Base-by-base conservation (phyloP, 1,140 invertebrate species). In the Diorhabda elongata region DNA sequence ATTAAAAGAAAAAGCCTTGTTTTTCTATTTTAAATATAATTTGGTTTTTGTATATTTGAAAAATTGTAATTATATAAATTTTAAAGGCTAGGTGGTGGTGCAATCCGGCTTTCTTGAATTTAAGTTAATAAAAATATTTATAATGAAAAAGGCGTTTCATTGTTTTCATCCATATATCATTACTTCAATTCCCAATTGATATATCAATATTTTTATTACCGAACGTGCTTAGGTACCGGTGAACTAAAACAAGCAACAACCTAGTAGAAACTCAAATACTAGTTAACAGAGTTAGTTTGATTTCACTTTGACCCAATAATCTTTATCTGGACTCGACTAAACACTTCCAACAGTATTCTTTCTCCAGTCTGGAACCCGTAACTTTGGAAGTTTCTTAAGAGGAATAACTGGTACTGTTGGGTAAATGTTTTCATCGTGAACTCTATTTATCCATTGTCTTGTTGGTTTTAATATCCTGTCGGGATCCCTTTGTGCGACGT, bases 11-110 rank as follows among this genome's bases (percentile, higher is more conserved):
- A 67, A 69, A 61, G 70, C 45, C 69, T 72, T 66, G 61, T 69
- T 74, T 71, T 66, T 71, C 42, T 64, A 69, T 73, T 70, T 58
- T 66, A 64, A 59, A 67, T n/a, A 44, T 60, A 42, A 52, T 73
- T 63, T 64, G 66, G 63, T 58, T 69, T 69, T 73, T 73, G 68
- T 71, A 73, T 66, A 71, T 73, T 73, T 69, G 2, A 47, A 71
- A 68, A 73, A 52, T 66, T 59, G 52, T 64, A 66, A n/a, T 68
- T 45, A 42, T 42, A 43, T 41, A 71, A 71, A 67, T 66, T 67
- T 67, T 71, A 70, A 75, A 75, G 75, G 74, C 72, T 78, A 78
- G 75, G 76, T 78, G 76, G 76, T 78, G 76, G 76, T 78, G 76
- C 76, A 78, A 78, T 78, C 75, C 72, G 74, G 76, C 76, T 78